Evolutionary conservation across 2,888 invertebrate genomes (phyloP).

Genomic region (Baronia brevicornis): DNA sequence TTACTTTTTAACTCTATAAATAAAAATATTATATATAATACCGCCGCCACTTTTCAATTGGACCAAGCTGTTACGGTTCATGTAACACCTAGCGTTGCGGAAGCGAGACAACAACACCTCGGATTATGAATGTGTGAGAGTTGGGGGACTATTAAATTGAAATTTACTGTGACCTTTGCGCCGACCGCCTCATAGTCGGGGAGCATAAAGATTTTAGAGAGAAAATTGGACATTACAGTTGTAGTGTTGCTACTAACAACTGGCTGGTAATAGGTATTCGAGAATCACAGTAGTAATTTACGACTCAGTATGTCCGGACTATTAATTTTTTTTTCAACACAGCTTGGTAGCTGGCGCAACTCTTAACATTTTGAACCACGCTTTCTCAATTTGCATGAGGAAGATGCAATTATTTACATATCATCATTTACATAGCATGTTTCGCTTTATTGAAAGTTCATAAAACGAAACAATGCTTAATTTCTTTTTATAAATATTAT

Average conservation of each 20-base stretch:
- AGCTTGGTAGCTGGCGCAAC: no score
- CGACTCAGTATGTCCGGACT: no score
- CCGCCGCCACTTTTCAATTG: constrained; percentile 15
- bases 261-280: constrained; percentile 6
- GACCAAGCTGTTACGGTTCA: constrained; percentile 19
- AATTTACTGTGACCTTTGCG: constrained; percentile 25
- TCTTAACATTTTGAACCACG: no score
- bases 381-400: no score
- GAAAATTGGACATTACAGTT: constrained; percentile 13
- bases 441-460: no score
- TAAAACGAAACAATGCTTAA: no score
- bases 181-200: constrained; percentile 12
- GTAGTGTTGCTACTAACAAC: constrained; percentile 7
- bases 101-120: constrained; percentile 21
- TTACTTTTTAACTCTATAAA: no score
- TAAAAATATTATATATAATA: no score
- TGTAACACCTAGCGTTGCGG: constrained; percentile 31
- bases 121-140: constrained; percentile 19
- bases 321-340: no score
- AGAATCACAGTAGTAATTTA: constrained; percentile 9
- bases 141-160: constrained; percentile 24
- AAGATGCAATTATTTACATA: no score
- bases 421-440: no score
- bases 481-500: no score
- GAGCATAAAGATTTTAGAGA: constrained; percentile 15